Evolutionary conservation across 2,113 vertebrate genomes (phyloP).

Genomic region (Micromys minutus): DNA sequence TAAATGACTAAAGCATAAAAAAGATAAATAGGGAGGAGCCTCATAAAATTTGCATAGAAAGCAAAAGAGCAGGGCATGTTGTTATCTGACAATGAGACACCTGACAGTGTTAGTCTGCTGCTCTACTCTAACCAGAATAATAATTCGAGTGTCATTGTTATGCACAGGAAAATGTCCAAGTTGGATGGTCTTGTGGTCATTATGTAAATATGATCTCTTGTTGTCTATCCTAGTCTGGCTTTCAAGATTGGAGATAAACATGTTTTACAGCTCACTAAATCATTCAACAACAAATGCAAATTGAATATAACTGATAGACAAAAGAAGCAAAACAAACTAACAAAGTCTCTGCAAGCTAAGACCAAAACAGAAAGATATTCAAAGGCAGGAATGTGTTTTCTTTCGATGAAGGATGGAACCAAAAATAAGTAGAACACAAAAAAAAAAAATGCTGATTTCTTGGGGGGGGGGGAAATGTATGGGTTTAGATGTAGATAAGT

Average conservation of each 20-base stretch:
- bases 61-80: neutral
- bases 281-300: conserved; percentile 54
- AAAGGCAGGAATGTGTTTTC: conserved; percentile 13
- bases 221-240: conserved; percentile 57
- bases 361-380: neutral
- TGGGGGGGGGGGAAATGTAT: neutral
- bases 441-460: neutral
- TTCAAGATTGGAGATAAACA: conserved; percentile 57
- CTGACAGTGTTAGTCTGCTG: conserved; percentile 44
- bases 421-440: conserved; percentile 18
- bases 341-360: neutral
- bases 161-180: conserved; percentile 62
- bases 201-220: conserved; percentile 51
- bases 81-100: conserved; percentile 49
- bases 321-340: neutral
- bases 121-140: conserved; percentile 42
- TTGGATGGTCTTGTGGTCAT: conserved; percentile 65
- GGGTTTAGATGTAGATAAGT: neutral
- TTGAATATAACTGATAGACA: neutral
- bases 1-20: neutral
- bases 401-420: neutral
- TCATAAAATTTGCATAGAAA: conserved; percentile 30
- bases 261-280: conserved; percentile 67
- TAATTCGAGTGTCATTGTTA: conserved; percentile 69
- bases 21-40: neutral